Evolutionary conservation across 2,888 invertebrate genomes (phyloP).

Genomic region (Hybos culiciformis): DNA sequence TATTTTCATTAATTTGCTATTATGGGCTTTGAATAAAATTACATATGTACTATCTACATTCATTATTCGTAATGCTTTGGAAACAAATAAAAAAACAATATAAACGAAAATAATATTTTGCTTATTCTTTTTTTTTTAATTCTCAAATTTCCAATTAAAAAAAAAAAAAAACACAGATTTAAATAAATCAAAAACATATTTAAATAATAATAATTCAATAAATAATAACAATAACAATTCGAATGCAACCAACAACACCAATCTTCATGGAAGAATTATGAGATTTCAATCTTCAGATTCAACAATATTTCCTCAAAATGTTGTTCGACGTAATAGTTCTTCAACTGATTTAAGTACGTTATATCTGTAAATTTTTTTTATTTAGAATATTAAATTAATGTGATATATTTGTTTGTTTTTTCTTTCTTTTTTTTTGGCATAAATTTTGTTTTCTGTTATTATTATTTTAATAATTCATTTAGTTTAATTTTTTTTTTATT

Average conservation of each 20-base stretch:
- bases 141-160: no score
- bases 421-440: background rate
- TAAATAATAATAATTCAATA: no score
- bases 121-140: no score
- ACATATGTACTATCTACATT: no score
- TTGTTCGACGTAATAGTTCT: conserved; percentile 53
- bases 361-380: no score
- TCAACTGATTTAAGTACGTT: conserved; percentile 59
- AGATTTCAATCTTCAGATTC: conserved; percentile 12
- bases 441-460: conserved; percentile 1
- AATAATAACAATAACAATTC: conserved; percentile 7
- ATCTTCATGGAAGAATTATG: conserved; percentile 9
- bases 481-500: conserved; percentile 2
- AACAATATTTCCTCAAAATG: conserved; percentile 26
- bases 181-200: conserved; percentile 2
- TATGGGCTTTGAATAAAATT: no score
- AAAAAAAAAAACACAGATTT: conserved; percentile 3
- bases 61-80: no score
- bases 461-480: background rate
- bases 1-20: no score
- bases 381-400: no score
- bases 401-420: no score
- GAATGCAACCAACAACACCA: conserved; percentile 6
- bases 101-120: no score
- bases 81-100: no score